Evolutionary conservation across 2,888 invertebrate genomes (phyloP), one percentile per base, ranked within the genome.

Genomic region (Phragmatobia fuliginosa): DNA sequence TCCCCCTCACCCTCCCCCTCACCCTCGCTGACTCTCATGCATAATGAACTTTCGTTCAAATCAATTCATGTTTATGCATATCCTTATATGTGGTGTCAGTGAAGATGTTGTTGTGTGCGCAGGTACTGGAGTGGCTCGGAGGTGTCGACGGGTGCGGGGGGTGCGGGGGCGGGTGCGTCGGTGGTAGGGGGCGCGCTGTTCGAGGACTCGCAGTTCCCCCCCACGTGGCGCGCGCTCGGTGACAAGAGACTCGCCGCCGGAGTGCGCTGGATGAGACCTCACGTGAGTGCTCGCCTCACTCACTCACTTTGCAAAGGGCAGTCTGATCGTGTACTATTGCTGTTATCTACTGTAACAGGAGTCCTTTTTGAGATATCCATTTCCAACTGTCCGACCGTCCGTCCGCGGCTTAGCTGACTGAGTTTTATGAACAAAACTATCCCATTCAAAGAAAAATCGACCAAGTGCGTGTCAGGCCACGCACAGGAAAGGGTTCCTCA

Each of bases 181-280:
- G 94, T 96, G 4, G 89, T 91, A 28, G 92, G 95, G 62, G 92
- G 94, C 83, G 91, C 96, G 32, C 92, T 80, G 62, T 80, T 97
- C 49, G 94, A 92, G 83, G 95, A 94, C 89, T 67, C 36, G 41
- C 33, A 32, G 21, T 80, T 80, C 73, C 70, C 74, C 33, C 68
- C 71, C 56, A 65, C 67, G 73, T 66, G 71, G 77, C 86, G 88
- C 96, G 72, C 79, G 33, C 75, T 81, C 6, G 80, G 75, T 73
- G 96, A 97, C 95, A 90, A 96, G 96, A 88, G 95, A 95, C 89
- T 67, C 14, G 67, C 77, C 25, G 71, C 72, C 65, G 94, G 93
- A 96, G 93, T 96, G 76, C 94, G 95, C 59, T 97, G 97, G 97
- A 95, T 96, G 94, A 90, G 97, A 77, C 97, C 97, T 21, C 96